phyloP scores from a whole-genome alignment of 2,888 invertebrate species.

The Apotomis betuletana region DNA sequence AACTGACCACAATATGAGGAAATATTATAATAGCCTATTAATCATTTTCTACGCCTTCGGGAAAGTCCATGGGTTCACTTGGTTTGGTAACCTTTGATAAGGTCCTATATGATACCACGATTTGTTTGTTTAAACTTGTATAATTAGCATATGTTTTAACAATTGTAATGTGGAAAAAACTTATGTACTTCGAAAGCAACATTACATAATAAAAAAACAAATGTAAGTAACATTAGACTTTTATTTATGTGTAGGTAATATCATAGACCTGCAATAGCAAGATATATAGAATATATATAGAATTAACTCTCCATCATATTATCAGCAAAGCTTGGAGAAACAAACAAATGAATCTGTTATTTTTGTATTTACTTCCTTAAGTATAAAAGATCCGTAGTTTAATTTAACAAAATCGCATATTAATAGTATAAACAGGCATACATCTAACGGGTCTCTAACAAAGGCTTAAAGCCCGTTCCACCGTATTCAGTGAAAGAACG shows the following conservation, averaged over 20 bases:
- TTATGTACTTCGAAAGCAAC: no score
- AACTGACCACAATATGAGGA: not conserved
- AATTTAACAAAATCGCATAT: conserved; percentile 23
- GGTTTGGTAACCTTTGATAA: not conserved
- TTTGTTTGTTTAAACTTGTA: not conserved
- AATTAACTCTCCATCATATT: no score
- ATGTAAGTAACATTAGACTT: no score
- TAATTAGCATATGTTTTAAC: not conserved
- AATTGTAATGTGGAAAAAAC: no score
- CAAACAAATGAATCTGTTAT: no score
- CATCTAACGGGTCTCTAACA: conserved; percentile 60
- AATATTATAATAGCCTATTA: not conserved
- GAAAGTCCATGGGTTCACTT: not conserved
- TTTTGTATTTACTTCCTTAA: no score
- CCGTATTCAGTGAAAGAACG: conserved; percentile 23
- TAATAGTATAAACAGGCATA: conserved; percentile 6
- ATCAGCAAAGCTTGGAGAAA: no score
- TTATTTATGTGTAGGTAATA: no score
- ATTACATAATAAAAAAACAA: no score
- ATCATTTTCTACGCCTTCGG: not conserved
- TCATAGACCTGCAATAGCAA: no score
- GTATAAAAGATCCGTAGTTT: conserved; percentile 4
- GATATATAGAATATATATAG: no score
- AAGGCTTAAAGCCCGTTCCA: conserved; percentile 51
- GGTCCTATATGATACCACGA: not conserved